These are phyloP conservation scores for Arnoldichthys spilopterus DNA, from an alignment of 2,797 vertebrate genomes.

Conservation along the genomic window DNA sequence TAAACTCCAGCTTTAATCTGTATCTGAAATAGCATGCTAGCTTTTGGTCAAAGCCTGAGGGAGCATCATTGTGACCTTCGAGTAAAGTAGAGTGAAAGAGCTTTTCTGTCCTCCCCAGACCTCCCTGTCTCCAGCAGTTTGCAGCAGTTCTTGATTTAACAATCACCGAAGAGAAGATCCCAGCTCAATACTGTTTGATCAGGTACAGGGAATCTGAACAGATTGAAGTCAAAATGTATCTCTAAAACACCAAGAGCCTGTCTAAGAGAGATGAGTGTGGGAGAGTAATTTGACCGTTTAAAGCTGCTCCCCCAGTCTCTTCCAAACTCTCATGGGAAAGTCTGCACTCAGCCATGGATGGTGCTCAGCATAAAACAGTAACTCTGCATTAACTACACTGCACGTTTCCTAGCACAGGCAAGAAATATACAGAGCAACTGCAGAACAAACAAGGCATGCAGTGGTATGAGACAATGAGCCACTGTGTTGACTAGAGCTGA, in stretches of 20 bases:
- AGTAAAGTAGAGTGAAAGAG: slow-evolving; percentile 14
- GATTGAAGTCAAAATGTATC: background rate
- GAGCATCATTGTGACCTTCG: slow-evolving; percentile 13
- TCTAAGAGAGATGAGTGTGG: slow-evolving; percentile 14
- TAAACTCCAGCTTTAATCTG: slow-evolving; percentile 40
- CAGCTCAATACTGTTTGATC: background rate
- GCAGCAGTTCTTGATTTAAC: background rate
- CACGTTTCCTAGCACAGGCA: background rate
- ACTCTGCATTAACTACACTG: background rate
- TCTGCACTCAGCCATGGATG: slow-evolving; percentile 2
- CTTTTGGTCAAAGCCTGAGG: slow-evolving; percentile 44
- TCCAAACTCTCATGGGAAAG: slow-evolving; percentile 27
- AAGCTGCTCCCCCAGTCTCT: slow-evolving; percentile 3
- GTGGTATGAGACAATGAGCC: background rate
- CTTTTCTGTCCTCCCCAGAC: slow-evolving; percentile 20
- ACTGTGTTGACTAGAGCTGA: background rate
- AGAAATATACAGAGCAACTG: background rate
- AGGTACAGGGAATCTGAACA: background rate
- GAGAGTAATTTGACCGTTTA: slow-evolving; percentile 19
- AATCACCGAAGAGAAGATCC: background rate
- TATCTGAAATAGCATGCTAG: slow-evolving; percentile 33
- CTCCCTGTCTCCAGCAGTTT: background rate
- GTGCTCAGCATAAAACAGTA: background rate
- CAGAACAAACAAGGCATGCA: background rate
- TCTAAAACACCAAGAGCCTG: background rate